A percentile compares a stretch with the other conserved stretches of the same genome.
Evolutionary conservation across 2,888 invertebrate genomes (phyloP).

Genomic region (Drosophila mimica): DNA sequence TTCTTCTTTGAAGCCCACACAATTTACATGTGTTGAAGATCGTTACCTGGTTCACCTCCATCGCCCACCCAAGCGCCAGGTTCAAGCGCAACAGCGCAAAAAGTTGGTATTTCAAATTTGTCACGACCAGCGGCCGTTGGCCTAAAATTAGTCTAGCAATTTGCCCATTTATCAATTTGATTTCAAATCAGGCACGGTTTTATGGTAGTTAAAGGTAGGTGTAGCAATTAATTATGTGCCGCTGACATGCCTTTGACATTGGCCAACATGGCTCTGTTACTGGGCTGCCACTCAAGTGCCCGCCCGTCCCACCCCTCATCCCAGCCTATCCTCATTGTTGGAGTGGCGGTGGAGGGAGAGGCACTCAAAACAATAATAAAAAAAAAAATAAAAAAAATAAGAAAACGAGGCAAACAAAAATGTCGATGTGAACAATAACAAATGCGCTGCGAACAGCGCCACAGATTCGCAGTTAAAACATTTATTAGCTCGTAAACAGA

Average conservation of each 20-base stretch:
- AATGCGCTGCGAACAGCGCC: constrained; percentile 30
- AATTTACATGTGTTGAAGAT: background rate
- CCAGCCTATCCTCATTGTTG: background rate
- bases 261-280: constrained; percentile 22
- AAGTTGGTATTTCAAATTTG: constrained; percentile 13
- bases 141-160: constrained; percentile 16
- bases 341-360: background rate
- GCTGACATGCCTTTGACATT: constrained; percentile 51
- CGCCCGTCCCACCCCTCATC: background rate
- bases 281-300: constrained; percentile 11
- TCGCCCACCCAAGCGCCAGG: background rate
- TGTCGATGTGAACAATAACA: constrained; percentile 27
- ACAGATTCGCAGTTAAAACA: constrained; percentile 61
- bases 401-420: background rate
- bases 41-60: background rate
- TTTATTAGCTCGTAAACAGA: constrained; percentile 69
- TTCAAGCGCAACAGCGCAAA: background rate
- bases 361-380: background rate
- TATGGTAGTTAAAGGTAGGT: background rate
- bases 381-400: background rate
- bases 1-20: background rate
- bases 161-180: constrained; percentile 34
- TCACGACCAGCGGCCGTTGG: constrained; percentile 15
- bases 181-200: constrained; percentile 16
- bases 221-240: constrained; percentile 50